Evolutionary conservation across 2,113 vertebrate species (phyloP), one percentile per base, ranked within the genome.

Genomic region (Xyrauchen texanus): DNA sequence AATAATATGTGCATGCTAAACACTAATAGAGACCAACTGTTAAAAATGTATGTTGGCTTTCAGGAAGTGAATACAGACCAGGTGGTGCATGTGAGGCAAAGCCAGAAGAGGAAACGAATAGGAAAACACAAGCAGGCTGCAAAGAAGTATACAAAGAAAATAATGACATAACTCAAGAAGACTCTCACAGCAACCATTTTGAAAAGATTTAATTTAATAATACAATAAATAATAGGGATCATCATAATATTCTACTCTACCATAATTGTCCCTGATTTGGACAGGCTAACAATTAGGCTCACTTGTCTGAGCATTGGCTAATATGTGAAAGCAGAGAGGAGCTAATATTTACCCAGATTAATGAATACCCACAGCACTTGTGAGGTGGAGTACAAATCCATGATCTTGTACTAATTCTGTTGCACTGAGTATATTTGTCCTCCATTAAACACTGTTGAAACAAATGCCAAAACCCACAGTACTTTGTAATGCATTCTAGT

Each of bases 11-110:
- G 87, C 85, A 88, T 88, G 89, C 88, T 88, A 88, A 90, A 87
- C 68, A 84, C 83, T 80, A 78, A 87, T 86, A 83, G 57, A 67
- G 85, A 76, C 82, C 86, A 89, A 87, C 86, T 90, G 91, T 91
- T 91, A 87, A 74, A 83, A 69, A 15, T 86, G 76, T 86, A 90
- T 91, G 76, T 74, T 80, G 79, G 88, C 89, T 72, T 90, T 91
- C 88, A 89, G 89, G 89, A 87, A 77, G 81, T 79, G 87, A 90
- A 90, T 86, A 83, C 88, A 88, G 87, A 91, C 88, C 91, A 93
- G 90, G 88, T 91, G 90, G 88, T 75, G 86, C 85, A 42, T 74
- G 85, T 9, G 82, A 77, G 78, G 16, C 11, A 64, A 65, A 66
- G 53, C 42, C 46, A 66, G 76, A 79, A 84, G 73, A 71, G 74